A percentile compares a stretch with the other conserved stretches of the same genome.
Conservation (phyloP, 2,113 vertebrate genomes). For the Coryphaenoides rupestris region DNA sequence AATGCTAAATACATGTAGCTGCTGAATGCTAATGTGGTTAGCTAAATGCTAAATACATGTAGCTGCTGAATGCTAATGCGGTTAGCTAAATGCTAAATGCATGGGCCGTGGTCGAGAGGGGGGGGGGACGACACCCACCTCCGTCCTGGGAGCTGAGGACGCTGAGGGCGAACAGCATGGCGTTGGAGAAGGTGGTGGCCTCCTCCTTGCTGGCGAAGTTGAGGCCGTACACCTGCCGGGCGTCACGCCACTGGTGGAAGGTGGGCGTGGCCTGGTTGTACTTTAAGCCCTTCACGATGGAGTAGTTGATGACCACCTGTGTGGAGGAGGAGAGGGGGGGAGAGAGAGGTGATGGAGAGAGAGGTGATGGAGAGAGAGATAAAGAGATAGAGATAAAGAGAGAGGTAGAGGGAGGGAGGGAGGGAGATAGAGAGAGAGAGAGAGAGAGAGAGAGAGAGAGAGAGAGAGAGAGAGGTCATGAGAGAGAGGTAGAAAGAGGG, state of each 20-base stretch:
- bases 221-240: constrained; percentile 75
- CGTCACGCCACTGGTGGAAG: constrained; percentile 77
- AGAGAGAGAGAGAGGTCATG: no score
- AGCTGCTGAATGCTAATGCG: no score
- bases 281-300: constrained; percentile 76
- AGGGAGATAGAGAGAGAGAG: not conserved
- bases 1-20: no score
- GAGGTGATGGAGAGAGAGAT: no score
- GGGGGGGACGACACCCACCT: constrained; percentile 50
- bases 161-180: constrained; percentile 76
- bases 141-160: constrained; percentile 73
- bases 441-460: not conserved
- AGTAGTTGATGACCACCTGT: constrained; percentile 77
- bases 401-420: no score
- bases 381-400: no score
- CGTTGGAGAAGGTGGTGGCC: constrained; percentile 76
- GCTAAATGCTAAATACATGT: no score
- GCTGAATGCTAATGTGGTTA: no score
- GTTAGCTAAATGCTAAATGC: no score
- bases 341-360: not conserved
- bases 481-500: no score
- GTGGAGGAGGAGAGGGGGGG: not conserved
- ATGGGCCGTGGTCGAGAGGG: not conserved
- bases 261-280: constrained; percentile 77
- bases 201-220: constrained; percentile 78